Conservation (phyloP, 2,797 vertebrate species). For the Carcharodon carcharias region DNA sequence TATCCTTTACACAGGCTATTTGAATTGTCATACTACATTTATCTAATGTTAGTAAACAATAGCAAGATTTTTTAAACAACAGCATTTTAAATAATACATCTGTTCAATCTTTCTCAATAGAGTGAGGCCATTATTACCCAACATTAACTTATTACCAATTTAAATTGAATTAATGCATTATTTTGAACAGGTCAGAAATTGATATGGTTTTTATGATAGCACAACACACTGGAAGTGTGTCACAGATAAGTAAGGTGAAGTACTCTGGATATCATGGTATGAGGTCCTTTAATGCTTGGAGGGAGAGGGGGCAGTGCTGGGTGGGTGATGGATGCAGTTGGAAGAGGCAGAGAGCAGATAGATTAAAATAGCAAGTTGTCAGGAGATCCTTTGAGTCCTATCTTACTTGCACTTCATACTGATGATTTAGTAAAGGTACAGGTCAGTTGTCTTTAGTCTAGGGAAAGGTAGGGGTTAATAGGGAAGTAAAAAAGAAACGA, state of each 20-base stretch:
- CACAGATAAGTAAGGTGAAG: neutral
- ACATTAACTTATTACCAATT: neutral
- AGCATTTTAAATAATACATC: neutral
- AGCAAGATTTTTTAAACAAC: too few relatives aligned
- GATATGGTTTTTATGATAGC: neutral
- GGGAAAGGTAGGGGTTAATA: neutral
- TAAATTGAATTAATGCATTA: too few relatives aligned
- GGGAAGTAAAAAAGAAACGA: neutral
- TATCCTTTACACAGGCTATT: neutral
- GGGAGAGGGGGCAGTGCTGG: too few relatives aligned
- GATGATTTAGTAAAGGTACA: too few relatives aligned
- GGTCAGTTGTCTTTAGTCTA: neutral
- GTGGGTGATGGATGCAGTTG: neutral
- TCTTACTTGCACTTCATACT: neutral
- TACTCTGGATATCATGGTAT: neutral
- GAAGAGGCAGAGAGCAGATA: neutral
- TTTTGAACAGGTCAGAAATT: neutral
- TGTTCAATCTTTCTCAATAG: neutral
- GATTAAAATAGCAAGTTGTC: neutral
- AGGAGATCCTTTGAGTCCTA: neutral
- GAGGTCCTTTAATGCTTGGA: neutral
- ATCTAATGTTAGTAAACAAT: neutral
- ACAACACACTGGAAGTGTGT: neutral
- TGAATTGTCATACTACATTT: neutral
- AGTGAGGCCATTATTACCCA: neutral